Percentiles rank a stretch among this genome's conserved stretches.
Evolutionary conservation across 1,140 invertebrate species (phyloP).

Genomic region (Oryctes rhinoceros): DNA sequence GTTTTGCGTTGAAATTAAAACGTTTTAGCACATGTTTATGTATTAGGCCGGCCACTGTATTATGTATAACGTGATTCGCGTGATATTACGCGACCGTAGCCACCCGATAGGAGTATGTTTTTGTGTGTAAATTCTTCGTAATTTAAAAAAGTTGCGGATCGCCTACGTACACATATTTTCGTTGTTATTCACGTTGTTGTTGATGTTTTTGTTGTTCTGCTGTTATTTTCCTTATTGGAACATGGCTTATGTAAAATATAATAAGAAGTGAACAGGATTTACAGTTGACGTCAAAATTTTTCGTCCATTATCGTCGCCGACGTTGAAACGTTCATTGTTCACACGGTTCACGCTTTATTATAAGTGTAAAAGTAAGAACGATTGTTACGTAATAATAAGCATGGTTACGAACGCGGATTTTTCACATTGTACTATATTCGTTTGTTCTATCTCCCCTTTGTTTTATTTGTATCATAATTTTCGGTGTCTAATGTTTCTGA

Average conservation of each 20-base stretch:
- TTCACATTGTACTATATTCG: too few relatives aligned
- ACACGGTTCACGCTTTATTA: too few relatives aligned
- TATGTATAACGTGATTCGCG: background rate
- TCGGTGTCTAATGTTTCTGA: too few relatives aligned
- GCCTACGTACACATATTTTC: constrained; percentile 2
- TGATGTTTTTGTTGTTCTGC: background rate
- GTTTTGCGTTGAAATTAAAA: background rate
- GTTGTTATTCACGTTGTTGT: background rate
- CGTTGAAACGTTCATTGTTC: too few relatives aligned
- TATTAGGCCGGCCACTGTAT: background rate
- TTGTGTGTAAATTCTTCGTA: background rate
- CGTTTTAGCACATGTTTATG: background rate
- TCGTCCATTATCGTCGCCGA: background rate
- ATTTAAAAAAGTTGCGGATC: background rate
- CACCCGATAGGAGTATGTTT: background rate
- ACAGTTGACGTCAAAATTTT: background rate
- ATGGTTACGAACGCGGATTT: too few relatives aligned
- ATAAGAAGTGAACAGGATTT: background rate
- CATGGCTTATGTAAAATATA: background rate
- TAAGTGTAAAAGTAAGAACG: too few relatives aligned
- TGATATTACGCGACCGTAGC: background rate
- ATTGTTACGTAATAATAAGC: too few relatives aligned
- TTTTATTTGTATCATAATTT: too few relatives aligned
- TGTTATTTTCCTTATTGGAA: constrained; percentile 1
- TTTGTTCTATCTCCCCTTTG: too few relatives aligned